Conservation (phyloP, 2,888 invertebrate species). For the Melipona bicolor region DNA sequence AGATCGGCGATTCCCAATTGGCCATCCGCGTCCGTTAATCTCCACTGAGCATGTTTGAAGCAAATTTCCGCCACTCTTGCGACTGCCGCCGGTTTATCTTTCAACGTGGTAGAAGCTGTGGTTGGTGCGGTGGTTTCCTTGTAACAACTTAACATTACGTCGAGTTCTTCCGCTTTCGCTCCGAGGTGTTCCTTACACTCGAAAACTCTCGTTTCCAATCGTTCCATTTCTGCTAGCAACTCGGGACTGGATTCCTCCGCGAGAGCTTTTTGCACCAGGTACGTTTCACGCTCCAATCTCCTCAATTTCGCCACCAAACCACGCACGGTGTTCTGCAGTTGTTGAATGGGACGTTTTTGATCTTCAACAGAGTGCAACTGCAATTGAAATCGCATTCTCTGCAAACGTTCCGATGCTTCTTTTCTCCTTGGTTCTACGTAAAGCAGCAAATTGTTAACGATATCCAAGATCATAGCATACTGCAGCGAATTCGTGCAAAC, state of each 20-base stretch:
- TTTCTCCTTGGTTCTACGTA: slow-evolving; percentile 98
- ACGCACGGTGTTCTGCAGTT: slow-evolving; percentile 90
- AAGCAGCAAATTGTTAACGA: slow-evolving; percentile 97
- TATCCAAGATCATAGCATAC: slow-evolving; percentile 98
- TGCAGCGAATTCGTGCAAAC: slow-evolving; percentile 98
- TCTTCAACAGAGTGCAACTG: slow-evolving; percentile 96
- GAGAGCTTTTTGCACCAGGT: slow-evolving; percentile 92
- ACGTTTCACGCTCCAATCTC: slow-evolving; percentile 94
- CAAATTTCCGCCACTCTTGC: slow-evolving; percentile 97
- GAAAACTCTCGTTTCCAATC: slow-evolving; percentile 91
- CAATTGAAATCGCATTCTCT: slow-evolving; percentile 97
- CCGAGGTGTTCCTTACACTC: slow-evolving; percentile 96
- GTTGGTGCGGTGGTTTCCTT: slow-evolving; percentile 90
- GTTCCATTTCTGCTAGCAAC: slow-evolving; percentile 89
- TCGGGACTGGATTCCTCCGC: slow-evolving; percentile 89
- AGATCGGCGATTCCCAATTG: slow-evolving; percentile 99
- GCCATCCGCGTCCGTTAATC: slow-evolving; percentile 98
- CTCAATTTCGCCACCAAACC: slow-evolving; percentile 92
- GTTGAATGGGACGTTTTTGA: slow-evolving; percentile 95
- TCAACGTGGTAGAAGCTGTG: slow-evolving; percentile 86
- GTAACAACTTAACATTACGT: slow-evolving; percentile 97
- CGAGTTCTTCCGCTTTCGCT: slow-evolving; percentile 95
- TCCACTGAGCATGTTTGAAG: slow-evolving; percentile 99
- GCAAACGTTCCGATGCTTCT: slow-evolving; percentile 94
- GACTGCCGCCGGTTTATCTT: slow-evolving; percentile 90